Percentiles rank a stretch among this genome's conserved stretches.
These are phyloP conservation scores for Danio jaintianensis DNA, from an alignment of 2,797 vertebrate genomes.

Conservation along the genomic window DNA sequence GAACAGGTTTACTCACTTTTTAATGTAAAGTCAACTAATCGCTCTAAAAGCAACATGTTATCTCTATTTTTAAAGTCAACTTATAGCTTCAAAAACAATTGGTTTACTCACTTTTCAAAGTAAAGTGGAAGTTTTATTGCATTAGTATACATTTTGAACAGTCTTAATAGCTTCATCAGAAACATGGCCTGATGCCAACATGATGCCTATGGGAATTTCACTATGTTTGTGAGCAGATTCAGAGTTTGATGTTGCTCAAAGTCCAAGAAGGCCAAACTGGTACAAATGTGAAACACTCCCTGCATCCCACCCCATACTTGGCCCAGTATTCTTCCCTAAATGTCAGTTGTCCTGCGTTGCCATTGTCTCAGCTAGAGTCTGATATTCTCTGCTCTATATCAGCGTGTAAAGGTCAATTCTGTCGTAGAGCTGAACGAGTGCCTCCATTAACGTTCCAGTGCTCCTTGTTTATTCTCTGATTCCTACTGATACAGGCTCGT, in stretches of 20 bases:
- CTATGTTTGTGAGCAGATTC: neutral
- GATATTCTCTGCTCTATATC: conserved; percentile 45
- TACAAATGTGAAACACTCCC: conserved; percentile 17
- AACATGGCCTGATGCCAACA: too few species aligned
- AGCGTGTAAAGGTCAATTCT: conserved; percentile 54
- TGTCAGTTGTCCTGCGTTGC: conserved; percentile 33
- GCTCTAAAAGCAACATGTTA: too few species aligned
- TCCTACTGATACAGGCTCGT: conserved; percentile 31
- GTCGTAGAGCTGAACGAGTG: conserved; percentile 40
- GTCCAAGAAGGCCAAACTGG: neutral
- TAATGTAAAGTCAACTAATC: too few species aligned
- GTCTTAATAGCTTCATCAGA: neutral
- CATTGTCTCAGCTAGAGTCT: conserved; percentile 28
- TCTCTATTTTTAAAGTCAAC: too few species aligned
- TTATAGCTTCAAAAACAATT: too few species aligned
- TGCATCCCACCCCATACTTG: conserved; percentile 15
- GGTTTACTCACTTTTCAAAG: too few species aligned
- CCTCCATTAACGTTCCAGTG: conserved; percentile 10
- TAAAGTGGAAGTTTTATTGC: too few species aligned
- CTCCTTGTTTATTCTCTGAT: conserved; percentile 32
- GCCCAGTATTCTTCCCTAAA: conserved; percentile 22
- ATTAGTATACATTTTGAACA: too few species aligned
- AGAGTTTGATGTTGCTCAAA: neutral
- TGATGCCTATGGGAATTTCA: neutral
- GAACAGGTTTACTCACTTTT: too few species aligned